Conservation (phyloP, 1,140 invertebrate species). For the Oedothorax gibbosus region DNA sequence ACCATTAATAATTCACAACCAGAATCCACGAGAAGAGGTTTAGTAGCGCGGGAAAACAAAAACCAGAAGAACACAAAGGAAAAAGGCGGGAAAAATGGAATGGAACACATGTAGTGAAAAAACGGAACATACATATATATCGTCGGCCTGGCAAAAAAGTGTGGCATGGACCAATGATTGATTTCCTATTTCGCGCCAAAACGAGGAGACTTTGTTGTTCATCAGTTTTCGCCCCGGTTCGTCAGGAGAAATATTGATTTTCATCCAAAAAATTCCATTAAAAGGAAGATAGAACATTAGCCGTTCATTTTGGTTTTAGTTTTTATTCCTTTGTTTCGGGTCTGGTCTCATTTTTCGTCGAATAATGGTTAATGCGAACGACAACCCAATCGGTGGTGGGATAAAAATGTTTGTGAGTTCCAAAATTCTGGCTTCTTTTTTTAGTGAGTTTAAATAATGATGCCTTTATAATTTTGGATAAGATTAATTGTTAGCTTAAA, state of each 20-base stretch:
- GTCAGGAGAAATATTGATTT: conserved; percentile 49
- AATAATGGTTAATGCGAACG: conserved; percentile 36
- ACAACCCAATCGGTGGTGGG: neutral
- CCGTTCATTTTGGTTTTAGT: conserved; percentile 22
- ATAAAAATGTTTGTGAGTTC: no score
- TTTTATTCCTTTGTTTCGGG: conserved; percentile 2
- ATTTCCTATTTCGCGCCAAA: conserved; percentile 52
- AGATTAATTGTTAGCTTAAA: no score
- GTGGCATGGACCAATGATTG: conserved; percentile 18
- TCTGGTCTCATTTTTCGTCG: conserved; percentile 1
- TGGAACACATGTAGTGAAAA: neutral
- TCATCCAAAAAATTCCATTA: conserved; percentile 26
- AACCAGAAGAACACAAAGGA: neutral
- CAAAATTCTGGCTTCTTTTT: no score
- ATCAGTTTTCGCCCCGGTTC: conserved; percentile 42
- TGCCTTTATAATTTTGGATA: no score
- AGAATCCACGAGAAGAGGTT: conserved; percentile 2
- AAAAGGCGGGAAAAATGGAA: neutral
- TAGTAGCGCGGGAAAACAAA: neutral
- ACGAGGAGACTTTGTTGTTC: conserved; percentile 33
- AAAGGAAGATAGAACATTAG: conserved; percentile 39
- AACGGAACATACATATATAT: conserved; percentile 34
- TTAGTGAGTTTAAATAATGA: no score
- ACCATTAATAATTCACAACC: conserved; percentile 52
- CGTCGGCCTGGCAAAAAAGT: neutral